Base-by-base conservation (phyloP, 2,888 invertebrate genomes). In the Loripinus fragilis region DNA sequence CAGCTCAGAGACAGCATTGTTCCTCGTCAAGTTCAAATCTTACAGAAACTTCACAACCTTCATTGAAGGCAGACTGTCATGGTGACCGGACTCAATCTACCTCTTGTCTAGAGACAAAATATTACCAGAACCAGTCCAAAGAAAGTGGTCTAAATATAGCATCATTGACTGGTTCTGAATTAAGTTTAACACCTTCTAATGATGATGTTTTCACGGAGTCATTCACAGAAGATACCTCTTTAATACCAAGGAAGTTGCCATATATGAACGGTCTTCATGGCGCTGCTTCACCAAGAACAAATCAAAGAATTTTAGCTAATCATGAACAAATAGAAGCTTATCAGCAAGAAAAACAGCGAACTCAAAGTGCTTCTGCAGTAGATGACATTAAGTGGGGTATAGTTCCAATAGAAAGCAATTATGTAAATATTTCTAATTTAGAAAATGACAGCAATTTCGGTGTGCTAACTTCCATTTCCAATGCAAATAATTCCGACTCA, bases 291-390 rank as follows among this genome's bases (percentile, higher is more conserved):
- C 73, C 76, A 7, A 35, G 64, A n/a, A 48, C 52, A 50, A 70
- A 67, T 38, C 64, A 67, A 45, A 45, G 55, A 20, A 52, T 23
- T 25, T 23, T 64, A 38, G 35, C 64, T 28, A 64, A 68, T 15
- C 60, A 64, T 35, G 76, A 75, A 52, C 38, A 64, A 25, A 41
- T 69, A 3, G 75, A 70, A 20, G 35, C 67, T 41, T 71, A 73
- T 52, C 55, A 69, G 23, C 67, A 64, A 2, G 84, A 86, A 42
- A 86, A 86, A 48, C 77, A 79, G 33, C 78, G 88, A 33, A 88
- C 88, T 30, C 86, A 88, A 42, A 89, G 88, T 84, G 86, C 88
- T 0, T 90, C 89, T 2, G 88, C 88, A 17, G 84, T 88, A 15
- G 90, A 90, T 55, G 89, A 90, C 45, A 76, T 85, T 10, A 67